phyloP scores from a whole-genome alignment of 2,113 vertebrate species.

The Rhinichthys klamathensis region DNA sequence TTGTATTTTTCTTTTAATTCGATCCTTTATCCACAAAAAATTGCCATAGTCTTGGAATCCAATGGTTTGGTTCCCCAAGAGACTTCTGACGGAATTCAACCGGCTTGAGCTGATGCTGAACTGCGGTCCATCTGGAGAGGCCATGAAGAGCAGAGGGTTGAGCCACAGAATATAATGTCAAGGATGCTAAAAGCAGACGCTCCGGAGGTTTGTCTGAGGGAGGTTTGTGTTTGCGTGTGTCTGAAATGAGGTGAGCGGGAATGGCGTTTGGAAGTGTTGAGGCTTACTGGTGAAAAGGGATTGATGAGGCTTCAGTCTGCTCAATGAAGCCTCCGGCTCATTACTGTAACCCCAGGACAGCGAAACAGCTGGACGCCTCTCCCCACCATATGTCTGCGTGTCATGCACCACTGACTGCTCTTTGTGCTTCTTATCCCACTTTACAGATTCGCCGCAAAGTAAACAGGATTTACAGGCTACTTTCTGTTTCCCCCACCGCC shows the following conservation, averaged over 20 bases:
- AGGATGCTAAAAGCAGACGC: conserved; percentile 28
- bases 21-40: conserved; percentile 3
- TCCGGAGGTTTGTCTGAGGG: conserved; percentile 12
- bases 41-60: neutral
- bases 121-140: conserved; percentile 18
- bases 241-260: neutral
- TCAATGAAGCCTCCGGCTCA: conserved; percentile 73
- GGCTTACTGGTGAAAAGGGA: conserved; percentile 74
- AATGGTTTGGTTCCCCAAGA: neutral
- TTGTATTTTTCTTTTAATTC: neutral
- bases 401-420: conserved; percentile 54
- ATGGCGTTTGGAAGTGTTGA: conserved; percentile 59
- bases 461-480: conserved; percentile 37
- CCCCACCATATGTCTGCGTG: conserved; percentile 58
- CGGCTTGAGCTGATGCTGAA: conserved; percentile 12
- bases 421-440: conserved; percentile 55
- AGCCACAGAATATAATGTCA: conserved; percentile 18
- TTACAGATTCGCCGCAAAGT: conserved; percentile 54
- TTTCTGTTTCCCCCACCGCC: conserved; percentile 40
- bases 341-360: conserved; percentile 72
- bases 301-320: conserved; percentile 75
- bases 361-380: conserved; percentile 75
- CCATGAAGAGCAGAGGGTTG: conserved; percentile 1
- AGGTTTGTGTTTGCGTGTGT: neutral
- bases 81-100: neutral